A percentile compares a stretch with the other conserved stretches of the same genome.
These are phyloP conservation scores for Epirrhoe alternata DNA, from an alignment of 2,888 invertebrate genomes.

Conservation along the genomic window DNA sequence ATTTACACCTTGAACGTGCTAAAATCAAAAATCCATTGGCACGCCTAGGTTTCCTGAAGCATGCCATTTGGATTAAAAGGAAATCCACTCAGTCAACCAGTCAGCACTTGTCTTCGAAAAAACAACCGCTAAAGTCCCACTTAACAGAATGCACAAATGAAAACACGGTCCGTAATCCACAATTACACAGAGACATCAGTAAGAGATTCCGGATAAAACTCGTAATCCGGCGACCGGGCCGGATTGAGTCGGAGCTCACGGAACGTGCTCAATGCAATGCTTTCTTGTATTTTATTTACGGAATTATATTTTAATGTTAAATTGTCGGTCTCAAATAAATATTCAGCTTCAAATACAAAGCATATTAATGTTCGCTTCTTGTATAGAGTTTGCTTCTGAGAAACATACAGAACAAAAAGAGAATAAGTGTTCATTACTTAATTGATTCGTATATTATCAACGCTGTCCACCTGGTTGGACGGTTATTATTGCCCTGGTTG, in stretches of 20 bases:
- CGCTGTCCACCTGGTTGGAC: no score
- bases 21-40: no score
- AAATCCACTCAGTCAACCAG: not conserved
- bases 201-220: constrained; percentile 79
- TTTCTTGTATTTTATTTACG: constrained; percentile 22
- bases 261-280: constrained; percentile 25
- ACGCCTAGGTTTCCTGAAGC: not conserved
- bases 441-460: no score
- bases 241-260: constrained; percentile 29
- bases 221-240: constrained; percentile 66
- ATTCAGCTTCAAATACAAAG: no score
- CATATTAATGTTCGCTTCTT: no score
- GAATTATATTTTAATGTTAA: not conserved
- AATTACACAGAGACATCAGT: constrained; percentile 80
- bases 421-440: no score
- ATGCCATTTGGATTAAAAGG: not conserved
- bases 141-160: constrained; percentile 63
- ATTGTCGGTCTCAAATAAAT: no score
- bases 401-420: no score
- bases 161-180: constrained; percentile 80
- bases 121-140: constrained; percentile 24
- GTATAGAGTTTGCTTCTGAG: no score
- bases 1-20: no score
- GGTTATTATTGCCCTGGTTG: no score
- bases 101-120: not conserved